A percentile compares a stretch with the other conserved stretches of the same genome.
Evolutionary conservation across 2,113 vertebrate species (phyloP).

Genomic region (Acrocephalus arundinaceus): DNA sequence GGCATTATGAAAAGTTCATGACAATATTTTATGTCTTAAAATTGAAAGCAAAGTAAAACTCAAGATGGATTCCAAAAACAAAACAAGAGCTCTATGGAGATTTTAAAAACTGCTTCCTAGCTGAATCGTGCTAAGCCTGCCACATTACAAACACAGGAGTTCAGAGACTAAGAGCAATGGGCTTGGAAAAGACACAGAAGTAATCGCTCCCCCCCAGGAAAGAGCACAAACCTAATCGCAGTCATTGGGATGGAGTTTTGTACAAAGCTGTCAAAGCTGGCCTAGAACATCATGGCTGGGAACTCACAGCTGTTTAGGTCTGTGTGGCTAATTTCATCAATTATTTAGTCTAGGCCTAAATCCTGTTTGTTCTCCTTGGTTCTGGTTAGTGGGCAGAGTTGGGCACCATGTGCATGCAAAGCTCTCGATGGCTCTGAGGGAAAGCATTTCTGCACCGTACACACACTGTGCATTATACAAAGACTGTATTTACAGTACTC

Average conservation of each 20-base stretch:
- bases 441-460: background rate
- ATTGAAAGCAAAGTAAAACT: conserved; percentile 11
- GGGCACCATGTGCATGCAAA: background rate
- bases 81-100: background rate
- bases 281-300: background rate
- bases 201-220: background rate
- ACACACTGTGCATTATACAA: background rate
- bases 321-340: background rate
- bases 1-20: background rate
- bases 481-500: conserved; percentile 7
- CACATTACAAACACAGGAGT: background rate
- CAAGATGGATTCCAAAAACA: background rate
- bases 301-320: background rate
- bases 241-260: background rate
- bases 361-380: background rate
- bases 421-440: background rate
- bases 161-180: background rate
- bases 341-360: background rate
- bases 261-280: background rate
- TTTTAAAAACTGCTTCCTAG: background rate
- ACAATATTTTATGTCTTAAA: conserved; percentile 34
- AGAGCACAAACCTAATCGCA: background rate
- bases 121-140: background rate
- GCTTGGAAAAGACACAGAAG: background rate
- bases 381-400: background rate